Evolutionary conservation across 2,113 vertebrate species (phyloP), one percentile per base, ranked within the genome.

Genomic region (Eleginops maclovinus): DNA sequence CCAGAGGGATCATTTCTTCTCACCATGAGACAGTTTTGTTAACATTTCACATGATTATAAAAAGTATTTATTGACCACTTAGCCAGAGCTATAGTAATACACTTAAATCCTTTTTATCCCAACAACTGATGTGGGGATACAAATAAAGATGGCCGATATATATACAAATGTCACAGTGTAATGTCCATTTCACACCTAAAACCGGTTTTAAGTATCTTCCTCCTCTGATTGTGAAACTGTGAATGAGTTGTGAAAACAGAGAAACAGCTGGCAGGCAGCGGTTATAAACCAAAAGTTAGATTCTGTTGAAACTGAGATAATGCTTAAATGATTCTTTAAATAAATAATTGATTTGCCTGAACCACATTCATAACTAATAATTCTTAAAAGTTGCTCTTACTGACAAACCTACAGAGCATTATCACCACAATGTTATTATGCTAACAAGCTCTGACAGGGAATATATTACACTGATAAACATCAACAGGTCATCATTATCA

Each of bases 51-150:
- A 58, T 36, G 14, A 26, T 24, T 12, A 22, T 62, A 50, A 9
- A n/a, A 46, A 36, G 19, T 1, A 51, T 58, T 72, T 56, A 69
- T 76, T 36, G 16, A 16, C n/a, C 58, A 54, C 64, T 58, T 67
- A 60, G 70, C 6, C 58, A 43, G n/a, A 28, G 1, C 15, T 47
- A 72, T 1, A 56, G 12, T 9, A 21, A 53, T 71, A 61, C 21
- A 46, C n/a, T 88, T 75, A 68, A 61, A 46, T 26, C 13, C n/a
- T 61, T 82, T n/a, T 54, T 60, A 72, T 71, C 72, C 68, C 24
- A 64, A 31, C 65, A 68, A 43, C 58, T 17, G 17, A 16, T 56
- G 21, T 21, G 53, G 22, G n/a, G 14, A 58, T 3, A 43, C 31
- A 76, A 44, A 78, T 24, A 50, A 47, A 44, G 47, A 47, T 4